phyloP scores from a whole-genome alignment of 2,113 vertebrate species.

The Hydropotes inermis region DNA sequence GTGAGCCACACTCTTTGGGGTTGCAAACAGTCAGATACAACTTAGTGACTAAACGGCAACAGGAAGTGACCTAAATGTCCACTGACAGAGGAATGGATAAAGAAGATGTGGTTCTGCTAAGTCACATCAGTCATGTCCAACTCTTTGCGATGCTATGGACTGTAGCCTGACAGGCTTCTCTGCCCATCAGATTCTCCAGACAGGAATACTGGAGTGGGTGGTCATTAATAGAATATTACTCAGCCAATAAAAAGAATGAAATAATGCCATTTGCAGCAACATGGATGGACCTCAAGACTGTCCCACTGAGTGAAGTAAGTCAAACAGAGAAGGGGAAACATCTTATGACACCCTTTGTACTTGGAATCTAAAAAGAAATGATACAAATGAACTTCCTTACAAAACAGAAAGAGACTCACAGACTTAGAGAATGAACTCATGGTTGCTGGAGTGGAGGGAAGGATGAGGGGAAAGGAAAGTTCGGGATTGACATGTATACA shows the following conservation, averaged over 20 bases:
- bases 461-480: background rate
- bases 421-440: background rate
- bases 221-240: background rate
- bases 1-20: background rate
- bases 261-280: background rate
- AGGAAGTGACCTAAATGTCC: background rate
- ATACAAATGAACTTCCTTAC: background rate
- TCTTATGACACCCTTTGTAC: background rate
- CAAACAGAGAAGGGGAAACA: background rate
- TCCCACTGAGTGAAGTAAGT: background rate
- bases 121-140: background rate
- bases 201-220: background rate
- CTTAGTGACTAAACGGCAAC: background rate
- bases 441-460: background rate
- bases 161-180: background rate
- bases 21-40: background rate
- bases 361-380: background rate
- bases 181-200: background rate
- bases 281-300: background rate
- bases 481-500: rapidly evolving
- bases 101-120: background rate
- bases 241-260: background rate
- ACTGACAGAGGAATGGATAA: background rate
- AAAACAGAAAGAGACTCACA: background rate
- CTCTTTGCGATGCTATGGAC: background rate